Evolutionary conservation across 2,888 invertebrate genomes (phyloP).

Genomic region (Cremastinae sp.): DNA sequence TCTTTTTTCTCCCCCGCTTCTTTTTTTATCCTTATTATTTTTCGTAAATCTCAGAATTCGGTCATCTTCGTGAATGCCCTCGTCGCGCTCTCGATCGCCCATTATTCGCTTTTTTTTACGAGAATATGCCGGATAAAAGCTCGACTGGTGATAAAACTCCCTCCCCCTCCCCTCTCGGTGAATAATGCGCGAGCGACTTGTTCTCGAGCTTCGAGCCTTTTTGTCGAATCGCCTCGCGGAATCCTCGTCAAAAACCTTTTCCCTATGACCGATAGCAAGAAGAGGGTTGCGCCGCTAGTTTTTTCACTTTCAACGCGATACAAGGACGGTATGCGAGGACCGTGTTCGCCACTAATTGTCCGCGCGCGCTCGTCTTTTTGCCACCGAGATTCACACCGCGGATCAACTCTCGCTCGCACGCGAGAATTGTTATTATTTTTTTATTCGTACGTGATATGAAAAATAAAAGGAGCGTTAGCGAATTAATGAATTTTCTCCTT

Average conservation of each 20-base stretch:
- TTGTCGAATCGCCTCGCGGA: too few species aligned
- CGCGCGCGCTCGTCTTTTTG: conserved; percentile 66
- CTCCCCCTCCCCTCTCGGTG: too few species aligned
- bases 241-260: background rate
- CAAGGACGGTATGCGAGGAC: conserved; percentile 66
- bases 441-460: too few species aligned
- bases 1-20: conserved; percentile 40
- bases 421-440: conserved; percentile 23
- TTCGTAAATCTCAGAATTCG: conserved; percentile 64
- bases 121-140: conserved; percentile 8
- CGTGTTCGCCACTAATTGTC: conserved; percentile 69
- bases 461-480: too few species aligned
- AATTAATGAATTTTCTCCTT: too few species aligned
- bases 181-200: background rate
- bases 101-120: conserved; percentile 29
- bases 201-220: too few species aligned
- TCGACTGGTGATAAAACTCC: conserved; percentile 33
- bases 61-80: conserved; percentile 62
- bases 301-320: conserved; percentile 22
- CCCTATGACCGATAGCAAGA: conserved; percentile 33
- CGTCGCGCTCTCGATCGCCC: conserved; percentile 55
- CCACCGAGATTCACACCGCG: conserved; percentile 51
- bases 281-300: conserved; percentile 38
- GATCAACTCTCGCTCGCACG: conserved; percentile 27
- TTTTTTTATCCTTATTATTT: conserved; percentile 48